Conservation (phyloP, 2,113 vertebrate species). For the Oxyruncus cristatus region DNA sequence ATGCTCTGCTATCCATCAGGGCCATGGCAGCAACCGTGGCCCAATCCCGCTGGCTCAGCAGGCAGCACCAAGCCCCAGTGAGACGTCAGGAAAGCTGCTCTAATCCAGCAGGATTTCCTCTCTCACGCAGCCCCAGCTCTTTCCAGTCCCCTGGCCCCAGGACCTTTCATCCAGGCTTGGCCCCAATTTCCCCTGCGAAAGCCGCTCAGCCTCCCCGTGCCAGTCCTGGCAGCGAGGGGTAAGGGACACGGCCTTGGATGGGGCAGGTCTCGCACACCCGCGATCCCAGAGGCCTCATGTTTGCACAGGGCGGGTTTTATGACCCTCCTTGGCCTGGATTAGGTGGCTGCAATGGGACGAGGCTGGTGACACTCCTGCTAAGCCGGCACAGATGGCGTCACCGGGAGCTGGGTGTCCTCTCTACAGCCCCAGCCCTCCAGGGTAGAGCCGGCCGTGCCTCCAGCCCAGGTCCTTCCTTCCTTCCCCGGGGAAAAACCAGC, state of each 20-base stretch:
- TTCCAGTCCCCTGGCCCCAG: not conserved
- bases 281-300: not conserved
- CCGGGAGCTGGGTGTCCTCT: not conserved
- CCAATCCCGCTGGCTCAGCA: constrained; percentile 7
- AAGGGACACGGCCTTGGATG: not conserved
- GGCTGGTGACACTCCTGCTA: not conserved
- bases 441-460: not conserved
- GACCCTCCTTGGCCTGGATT: not conserved
- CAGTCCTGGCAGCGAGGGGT: accelerated
- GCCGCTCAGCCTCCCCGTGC: not conserved
- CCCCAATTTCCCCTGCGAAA: not conserved
- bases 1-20: accelerated
- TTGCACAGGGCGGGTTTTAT: constrained; percentile 14
- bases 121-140: not conserved
- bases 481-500: not conserved
- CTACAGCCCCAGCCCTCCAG: not conserved
- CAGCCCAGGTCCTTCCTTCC: not conserved
- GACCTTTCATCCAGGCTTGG: constrained; percentile 36
- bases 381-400: not conserved
- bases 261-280: not conserved
- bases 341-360: not conserved
- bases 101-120: constrained; percentile 51
- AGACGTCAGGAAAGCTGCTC: not conserved
- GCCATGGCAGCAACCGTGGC: not conserved
- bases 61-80: not conserved